These are phyloP conservation scores for Halictus rubicundus DNA, from an alignment of 1,140 invertebrate species.

Conservation along the genomic window DNA sequence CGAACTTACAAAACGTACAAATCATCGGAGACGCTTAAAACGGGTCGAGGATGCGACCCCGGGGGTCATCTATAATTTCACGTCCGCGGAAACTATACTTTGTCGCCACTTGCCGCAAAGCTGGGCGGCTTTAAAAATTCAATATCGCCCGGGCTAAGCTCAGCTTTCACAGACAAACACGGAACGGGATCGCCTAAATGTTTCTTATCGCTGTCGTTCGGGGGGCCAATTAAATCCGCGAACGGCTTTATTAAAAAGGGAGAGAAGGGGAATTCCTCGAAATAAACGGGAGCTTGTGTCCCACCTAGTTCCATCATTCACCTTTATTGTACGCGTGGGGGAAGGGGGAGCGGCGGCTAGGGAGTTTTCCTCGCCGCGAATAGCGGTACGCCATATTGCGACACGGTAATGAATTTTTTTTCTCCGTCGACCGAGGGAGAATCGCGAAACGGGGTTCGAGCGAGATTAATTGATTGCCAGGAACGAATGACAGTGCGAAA, in stretches of 20 bases:
- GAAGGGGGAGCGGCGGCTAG: neutral
- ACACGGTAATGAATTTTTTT: conserved; percentile 73
- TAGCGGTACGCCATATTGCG: conserved; percentile 50
- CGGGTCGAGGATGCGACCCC: no score
- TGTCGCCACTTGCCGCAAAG: neutral
- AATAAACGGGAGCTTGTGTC: neutral
- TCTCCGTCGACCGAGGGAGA: neutral
- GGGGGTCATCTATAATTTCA: neutral
- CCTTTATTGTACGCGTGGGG: neutral
- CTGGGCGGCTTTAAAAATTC: neutral
- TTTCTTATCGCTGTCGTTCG: conserved; percentile 14
- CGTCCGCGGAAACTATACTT: neutral
- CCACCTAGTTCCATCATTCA: conserved; percentile 5
- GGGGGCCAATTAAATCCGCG: conserved; percentile 3
- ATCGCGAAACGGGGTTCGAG: conserved; percentile 38
- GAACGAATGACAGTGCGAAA: neutral
- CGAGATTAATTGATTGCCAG: conserved; percentile 65
- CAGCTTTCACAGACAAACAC: neutral
- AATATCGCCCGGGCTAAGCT: neutral
- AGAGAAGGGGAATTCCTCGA: neutral
- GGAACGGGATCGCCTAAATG: neutral
- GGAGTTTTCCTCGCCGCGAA: conserved; percentile 35
- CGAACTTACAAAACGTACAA: no score
- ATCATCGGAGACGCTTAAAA: no score
- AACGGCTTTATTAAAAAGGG: conserved; percentile 30